Base-by-base conservation (phyloP, 2,797 vertebrate genomes). In the Tadarida brasiliensis region DNA sequence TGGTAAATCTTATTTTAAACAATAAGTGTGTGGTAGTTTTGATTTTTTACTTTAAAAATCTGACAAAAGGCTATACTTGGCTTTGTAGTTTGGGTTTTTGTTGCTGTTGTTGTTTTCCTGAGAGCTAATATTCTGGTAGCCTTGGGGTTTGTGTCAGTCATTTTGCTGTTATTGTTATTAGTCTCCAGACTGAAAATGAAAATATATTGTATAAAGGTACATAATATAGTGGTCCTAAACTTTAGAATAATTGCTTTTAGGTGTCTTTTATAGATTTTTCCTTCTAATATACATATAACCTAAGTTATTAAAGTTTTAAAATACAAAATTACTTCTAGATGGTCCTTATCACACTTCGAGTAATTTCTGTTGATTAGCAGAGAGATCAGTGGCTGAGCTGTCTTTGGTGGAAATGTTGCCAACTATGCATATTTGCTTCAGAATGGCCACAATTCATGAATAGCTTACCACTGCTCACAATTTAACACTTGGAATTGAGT, bases 401-500 rank as follows among this genome's bases (percentile, higher is more conserved):
- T 71, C 61, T n/a, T 56, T 65, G 16, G 39, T 65, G 30, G 71
- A 90, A 94, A 78, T 74, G 44, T 47, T 88, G 54, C 73, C 16
- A 49, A 10, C 44, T 35, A 22, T 17, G 33, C 11, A 56, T 71
- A 86, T 83, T 78, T 95, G 26, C 70, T 74, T 11, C 28, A 70
- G n/a, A 59, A 76, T 80, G 68, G 30, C 30, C 24, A 61, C 26
- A 83, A 56, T 87, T 92, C 92, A 94, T 87, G 78, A 95, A 67
- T 56, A 94, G 57, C 47, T 92, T 86, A 77, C 16, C 49, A 49
- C 1, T 65, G 28, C 7, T 65, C 82, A 35, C 67, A 88, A 94
- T 83, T 67, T 94, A 82, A 51, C 68, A 86, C 68, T 93, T 88
- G 30, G 17, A 95, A 92, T 71, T 96, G 81, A 94, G 47, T 83